These are phyloP conservation scores for Brachionus sp. DNA, from an alignment of 1,140 invertebrate species.

Conservation along the genomic window DNA sequence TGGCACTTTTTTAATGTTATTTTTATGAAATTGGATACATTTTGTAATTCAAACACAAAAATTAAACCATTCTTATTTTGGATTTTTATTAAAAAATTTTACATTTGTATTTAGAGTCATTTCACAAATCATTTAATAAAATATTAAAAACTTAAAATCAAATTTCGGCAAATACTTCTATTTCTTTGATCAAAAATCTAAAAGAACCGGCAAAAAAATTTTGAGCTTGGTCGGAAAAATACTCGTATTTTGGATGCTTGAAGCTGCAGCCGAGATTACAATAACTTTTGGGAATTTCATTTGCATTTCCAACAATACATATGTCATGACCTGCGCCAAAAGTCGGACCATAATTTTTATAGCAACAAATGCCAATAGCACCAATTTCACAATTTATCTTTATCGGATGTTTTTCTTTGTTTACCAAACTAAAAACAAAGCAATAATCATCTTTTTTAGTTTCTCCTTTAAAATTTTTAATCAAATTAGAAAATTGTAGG, in stretches of 20 bases:
- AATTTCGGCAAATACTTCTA: conserved; percentile 29
- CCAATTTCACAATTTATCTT: neutral
- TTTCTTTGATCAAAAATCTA: conserved; percentile 2
- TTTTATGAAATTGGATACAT: too few species aligned
- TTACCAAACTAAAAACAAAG: neutral
- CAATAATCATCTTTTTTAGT: neutral
- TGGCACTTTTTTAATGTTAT: too few species aligned
- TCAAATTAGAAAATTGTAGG: neutral
- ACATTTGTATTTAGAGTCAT: too few species aligned
- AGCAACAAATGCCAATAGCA: neutral
- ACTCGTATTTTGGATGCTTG: conserved; percentile 25
- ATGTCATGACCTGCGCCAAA: conserved; percentile 30
- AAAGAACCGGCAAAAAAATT: conserved; percentile 17
- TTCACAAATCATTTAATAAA: too few species aligned
- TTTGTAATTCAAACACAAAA: too few species aligned
- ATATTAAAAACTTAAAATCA: too few species aligned
- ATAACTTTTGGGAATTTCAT: neutral
- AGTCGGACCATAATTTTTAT: conserved; percentile 7
- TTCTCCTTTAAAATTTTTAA: neutral
- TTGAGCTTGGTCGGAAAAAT: neutral
- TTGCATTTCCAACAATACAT: neutral
- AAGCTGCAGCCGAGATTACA: conserved; percentile 10
- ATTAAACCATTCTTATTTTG: too few species aligned
- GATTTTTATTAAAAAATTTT: too few species aligned
- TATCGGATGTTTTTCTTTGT: neutral